phyloP scores from a whole-genome alignment of 2,888 invertebrate species.

The Melitaea athalia region DNA sequence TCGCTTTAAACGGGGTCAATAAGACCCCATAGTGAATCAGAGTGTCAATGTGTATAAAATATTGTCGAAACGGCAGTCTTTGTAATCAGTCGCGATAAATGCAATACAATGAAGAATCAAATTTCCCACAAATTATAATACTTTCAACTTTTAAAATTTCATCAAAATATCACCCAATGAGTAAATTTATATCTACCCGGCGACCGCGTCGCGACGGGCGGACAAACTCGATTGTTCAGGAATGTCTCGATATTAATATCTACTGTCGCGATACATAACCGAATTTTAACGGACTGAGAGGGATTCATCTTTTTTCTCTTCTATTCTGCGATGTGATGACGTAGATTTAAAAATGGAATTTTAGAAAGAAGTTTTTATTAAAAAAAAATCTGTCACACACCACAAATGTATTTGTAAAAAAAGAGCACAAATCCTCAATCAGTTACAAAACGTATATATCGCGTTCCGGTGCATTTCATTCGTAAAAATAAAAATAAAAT shows the following conservation, averaged over 20 bases:
- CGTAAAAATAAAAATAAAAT: constrained; percentile 29
- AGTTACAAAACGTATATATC: constrained; percentile 22
- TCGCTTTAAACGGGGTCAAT: constrained; percentile 3
- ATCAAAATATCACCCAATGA: constrained; percentile 77
- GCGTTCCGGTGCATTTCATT: constrained; percentile 29
- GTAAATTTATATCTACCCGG: constrained; percentile 60
- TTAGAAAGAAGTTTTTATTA: not conserved
- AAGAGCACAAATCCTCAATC: constrained; percentile 40
- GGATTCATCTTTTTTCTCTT: constrained; percentile 14
- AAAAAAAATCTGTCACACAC: constrained; percentile 21
- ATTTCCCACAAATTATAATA: constrained; percentile 74
- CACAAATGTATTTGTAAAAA: constrained; percentile 35
- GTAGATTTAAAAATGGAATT: not conserved
- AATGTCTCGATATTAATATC: constrained; percentile 77
- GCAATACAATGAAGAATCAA: constrained; percentile 57
- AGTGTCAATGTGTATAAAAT: constrained; percentile 44
- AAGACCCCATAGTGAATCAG: constrained; percentile 19
- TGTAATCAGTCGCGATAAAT: constrained; percentile 63
- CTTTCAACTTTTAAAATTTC: constrained; percentile 50
- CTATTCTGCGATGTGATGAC: constrained; percentile 25
- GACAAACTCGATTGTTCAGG: constrained; percentile 70
- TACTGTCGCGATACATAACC: constrained; percentile 58
- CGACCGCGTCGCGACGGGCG: constrained; percentile 54
- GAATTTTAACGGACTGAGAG: constrained; percentile 32
- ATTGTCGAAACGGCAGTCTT: constrained; percentile 74